A percentile compares a stretch with the other conserved stretches of the same genome.
Evolutionary conservation across 2,113 vertebrate genomes (phyloP).

Genomic region (Hirundichthys speculiger): DNA sequence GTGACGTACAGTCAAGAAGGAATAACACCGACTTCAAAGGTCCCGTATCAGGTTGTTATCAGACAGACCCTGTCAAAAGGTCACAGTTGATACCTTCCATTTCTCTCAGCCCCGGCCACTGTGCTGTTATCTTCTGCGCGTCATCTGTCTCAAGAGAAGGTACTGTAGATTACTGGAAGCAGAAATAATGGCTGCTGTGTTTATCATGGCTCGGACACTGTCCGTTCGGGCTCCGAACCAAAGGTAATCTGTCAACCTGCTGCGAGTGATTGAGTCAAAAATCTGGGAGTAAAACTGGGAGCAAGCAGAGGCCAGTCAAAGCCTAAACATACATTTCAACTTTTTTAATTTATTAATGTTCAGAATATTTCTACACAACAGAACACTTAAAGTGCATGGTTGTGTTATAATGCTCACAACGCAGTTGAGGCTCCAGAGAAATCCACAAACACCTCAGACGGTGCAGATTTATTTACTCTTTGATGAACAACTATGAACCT

Average conservation of each 20-base stretch:
- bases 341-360: neutral
- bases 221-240: constrained; percentile 68
- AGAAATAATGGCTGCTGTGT: constrained; percentile 73
- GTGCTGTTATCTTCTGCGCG: constrained; percentile 64
- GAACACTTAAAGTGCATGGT: too few relatives aligned
- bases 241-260: constrained; percentile 72
- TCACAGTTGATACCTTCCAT: constrained; percentile 40
- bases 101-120: constrained; percentile 39
- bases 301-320: constrained; percentile 36
- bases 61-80: constrained; percentile 25
- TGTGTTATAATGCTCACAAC: too few relatives aligned
- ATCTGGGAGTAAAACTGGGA: constrained; percentile 54
- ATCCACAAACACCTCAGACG: neutral
- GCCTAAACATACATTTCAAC: constrained; percentile 18
- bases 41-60: constrained; percentile 41
- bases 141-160: constrained; percentile 63
- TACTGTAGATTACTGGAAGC: constrained; percentile 74
- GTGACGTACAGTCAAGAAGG: constrained; percentile 55
- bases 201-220: constrained; percentile 71
- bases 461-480: neutral
- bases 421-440: neutral
- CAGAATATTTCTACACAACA: neutral
- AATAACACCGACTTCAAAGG: constrained; percentile 64
- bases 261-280: constrained; percentile 55
- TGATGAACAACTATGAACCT: neutral